Conservation (phyloP, 2,113 vertebrate genomes). For the Theropithecus gelada region DNA sequence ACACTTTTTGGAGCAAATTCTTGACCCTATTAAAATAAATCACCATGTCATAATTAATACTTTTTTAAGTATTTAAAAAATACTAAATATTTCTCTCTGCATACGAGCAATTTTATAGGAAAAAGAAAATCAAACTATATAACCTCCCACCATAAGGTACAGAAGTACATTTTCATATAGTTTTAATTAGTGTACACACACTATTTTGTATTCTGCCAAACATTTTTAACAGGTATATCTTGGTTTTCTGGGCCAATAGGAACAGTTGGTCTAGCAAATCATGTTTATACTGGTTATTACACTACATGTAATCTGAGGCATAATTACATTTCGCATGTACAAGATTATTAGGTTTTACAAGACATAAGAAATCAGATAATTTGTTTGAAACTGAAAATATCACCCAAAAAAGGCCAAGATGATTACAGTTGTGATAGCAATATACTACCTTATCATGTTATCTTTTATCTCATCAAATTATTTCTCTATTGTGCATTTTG, state of each 20-base stretch:
- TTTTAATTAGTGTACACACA: background rate
- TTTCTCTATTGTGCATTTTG: background rate
- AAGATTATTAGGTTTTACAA: constrained; percentile 29
- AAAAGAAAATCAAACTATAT: constrained; percentile 26
- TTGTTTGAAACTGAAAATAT: constrained; percentile 19
- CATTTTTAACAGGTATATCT: background rate
- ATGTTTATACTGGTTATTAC: background rate
- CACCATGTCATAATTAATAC: background rate
- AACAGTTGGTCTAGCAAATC: background rate
- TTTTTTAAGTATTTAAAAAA: background rate
- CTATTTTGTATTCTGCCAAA: background rate
- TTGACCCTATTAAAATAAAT: constrained; percentile 82
- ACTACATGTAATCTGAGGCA: background rate
- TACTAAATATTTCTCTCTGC: background rate
- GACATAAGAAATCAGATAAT: background rate
- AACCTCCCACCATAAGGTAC: background rate
- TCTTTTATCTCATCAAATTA: background rate
- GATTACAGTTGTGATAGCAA: background rate
- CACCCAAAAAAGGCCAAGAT: background rate
- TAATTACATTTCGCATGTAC: background rate
- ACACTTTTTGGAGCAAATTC: constrained; percentile 91
- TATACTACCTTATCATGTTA: background rate
- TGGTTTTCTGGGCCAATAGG: constrained; percentile 36
- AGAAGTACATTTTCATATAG: constrained; percentile 19
- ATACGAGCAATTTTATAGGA: background rate